Base-by-base conservation (phyloP, 2,888 invertebrate genomes). In the Oscheius onirici region DNA sequence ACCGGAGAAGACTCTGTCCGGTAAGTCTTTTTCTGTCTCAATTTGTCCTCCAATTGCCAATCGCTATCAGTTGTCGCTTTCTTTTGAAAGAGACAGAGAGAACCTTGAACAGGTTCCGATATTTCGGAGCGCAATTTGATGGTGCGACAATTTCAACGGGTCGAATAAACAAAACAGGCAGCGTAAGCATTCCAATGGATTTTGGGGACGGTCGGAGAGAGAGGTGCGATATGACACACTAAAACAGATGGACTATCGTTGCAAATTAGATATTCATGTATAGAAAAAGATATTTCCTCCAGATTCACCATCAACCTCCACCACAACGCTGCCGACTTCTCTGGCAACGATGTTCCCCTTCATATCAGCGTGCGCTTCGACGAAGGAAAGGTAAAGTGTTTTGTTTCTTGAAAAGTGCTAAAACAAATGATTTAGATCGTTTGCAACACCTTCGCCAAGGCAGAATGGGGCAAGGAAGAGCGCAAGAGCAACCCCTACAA, bases 401-500 rank as follows among this genome's bases (percentile, higher is more conserved):
- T 60, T 44, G 8, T n/a, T 40, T 3, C 40, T 40, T 5, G 15
- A 43, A 43, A 3, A 17, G 34, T 20, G 8, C 15, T n/a, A 40
- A 34, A 58, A 58, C 34, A 40, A 0, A 24, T n/a, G 15, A 5
- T 69, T 54, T 40, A 79, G 77, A 75, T 86, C 70, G 86, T 86
- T 20, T 82, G 84, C 77, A 86, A 86, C 79, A 83, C 84, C 11
- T 87, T 86, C 80, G 44, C 80, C 54, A 86, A 87, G 76, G 86
- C 86, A 46, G 86, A 86, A 71, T 87, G 87, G 87, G 87, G 86
- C 69, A 87, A 87, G 73, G 87, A 86, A 77, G 86, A 86, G 79
- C 80, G 87, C 70, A 86, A 86, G 80, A 79, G 81, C 72, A 86
- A 86, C 74, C 87, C 87, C 34, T 84, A 79, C 79, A 86, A 87